phyloP scores from a whole-genome alignment of 2,888 invertebrate genomes.

The Catocala sponsa region DNA sequence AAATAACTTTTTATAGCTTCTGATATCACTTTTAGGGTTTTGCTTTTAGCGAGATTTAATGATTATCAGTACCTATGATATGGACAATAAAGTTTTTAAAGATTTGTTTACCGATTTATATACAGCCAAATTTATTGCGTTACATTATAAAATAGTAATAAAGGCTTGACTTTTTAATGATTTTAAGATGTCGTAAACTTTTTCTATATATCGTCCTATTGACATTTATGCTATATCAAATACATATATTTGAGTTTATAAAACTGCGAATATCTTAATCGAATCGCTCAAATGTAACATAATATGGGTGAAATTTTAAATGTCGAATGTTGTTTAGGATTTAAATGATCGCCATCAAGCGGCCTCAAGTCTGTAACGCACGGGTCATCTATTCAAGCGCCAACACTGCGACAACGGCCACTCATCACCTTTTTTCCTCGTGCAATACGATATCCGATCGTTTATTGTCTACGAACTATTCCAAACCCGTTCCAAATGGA shows the following conservation, averaged over 20 bases:
- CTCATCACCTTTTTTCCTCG: slow-evolving; percentile 85
- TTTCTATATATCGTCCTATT: slow-evolving; percentile 11
- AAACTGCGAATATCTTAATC: slow-evolving; percentile 65
- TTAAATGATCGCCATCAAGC: slow-evolving; percentile 67
- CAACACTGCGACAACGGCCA: slow-evolving; percentile 69
- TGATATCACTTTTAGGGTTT: not conserved
- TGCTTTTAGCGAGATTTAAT: slow-evolving; percentile 5
- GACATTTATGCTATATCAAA: slow-evolving; percentile 20
- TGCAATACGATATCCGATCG: slow-evolving; percentile 85
- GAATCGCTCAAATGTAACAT: slow-evolving; percentile 68
- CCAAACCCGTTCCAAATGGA: slow-evolving; percentile 82
- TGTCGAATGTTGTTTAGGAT: slow-evolving; percentile 65
- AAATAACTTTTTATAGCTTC: slow-evolving; percentile 6
- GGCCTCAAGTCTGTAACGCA: slow-evolving; percentile 60
- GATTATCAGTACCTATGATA: not conserved
- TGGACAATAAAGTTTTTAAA: not conserved
- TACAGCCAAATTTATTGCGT: slow-evolving; percentile 4
- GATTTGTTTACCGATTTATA: slow-evolving; percentile 9
- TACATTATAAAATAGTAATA: slow-evolving; percentile 5
- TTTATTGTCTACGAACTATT: slow-evolving; percentile 77
- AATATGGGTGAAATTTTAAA: slow-evolving; percentile 61
- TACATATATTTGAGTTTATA: slow-evolving; percentile 20
- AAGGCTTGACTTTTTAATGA: slow-evolving; percentile 7
- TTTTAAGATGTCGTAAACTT: slow-evolving; percentile 13
- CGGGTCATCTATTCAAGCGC: slow-evolving; percentile 78